Evolutionary conservation across 2,888 invertebrate genomes (phyloP).

Genomic region (Oligia latruncula): DNA sequence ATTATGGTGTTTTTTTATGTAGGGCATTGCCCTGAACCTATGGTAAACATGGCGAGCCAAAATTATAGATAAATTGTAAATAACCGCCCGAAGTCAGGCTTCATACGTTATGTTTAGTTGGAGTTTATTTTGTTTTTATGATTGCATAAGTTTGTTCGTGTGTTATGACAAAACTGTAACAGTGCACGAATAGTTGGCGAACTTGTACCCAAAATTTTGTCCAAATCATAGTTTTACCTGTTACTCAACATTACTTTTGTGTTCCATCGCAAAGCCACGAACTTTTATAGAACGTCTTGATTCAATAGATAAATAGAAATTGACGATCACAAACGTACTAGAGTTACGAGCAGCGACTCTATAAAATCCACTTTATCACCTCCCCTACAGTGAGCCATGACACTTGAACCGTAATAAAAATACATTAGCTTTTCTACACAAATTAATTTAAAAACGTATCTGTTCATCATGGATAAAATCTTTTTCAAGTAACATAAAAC

Average conservation of each 20-base stretch:
- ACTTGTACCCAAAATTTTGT: background rate
- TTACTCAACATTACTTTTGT: background rate
- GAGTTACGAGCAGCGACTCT: background rate
- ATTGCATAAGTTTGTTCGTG: background rate
- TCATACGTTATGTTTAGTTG: background rate
- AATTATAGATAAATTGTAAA: constrained; percentile 20
- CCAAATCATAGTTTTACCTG: background rate
- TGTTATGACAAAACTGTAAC: background rate
- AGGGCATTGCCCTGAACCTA: constrained; percentile 72
- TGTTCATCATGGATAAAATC: background rate
- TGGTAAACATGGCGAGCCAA: constrained; percentile 45
- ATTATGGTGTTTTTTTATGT: constrained; percentile 68
- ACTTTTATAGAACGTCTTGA: background rate
- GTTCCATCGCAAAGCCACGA: background rate
- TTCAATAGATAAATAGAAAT: background rate
- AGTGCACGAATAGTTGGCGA: background rate
- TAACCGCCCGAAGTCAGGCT: constrained; percentile 3
- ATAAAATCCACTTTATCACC: constrained; percentile 14
- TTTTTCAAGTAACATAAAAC: background rate
- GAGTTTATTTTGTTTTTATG: background rate
- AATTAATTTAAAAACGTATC: background rate
- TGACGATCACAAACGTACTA: background rate
- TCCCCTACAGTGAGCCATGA: background rate
- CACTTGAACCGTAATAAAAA: constrained; percentile 18
- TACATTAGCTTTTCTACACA: too few relatives aligned